Evolutionary conservation across 2,797 vertebrate species (phyloP), one percentile per base, ranked within the genome.

Genomic region (Lepidocolaptes lacrymiger): DNA sequence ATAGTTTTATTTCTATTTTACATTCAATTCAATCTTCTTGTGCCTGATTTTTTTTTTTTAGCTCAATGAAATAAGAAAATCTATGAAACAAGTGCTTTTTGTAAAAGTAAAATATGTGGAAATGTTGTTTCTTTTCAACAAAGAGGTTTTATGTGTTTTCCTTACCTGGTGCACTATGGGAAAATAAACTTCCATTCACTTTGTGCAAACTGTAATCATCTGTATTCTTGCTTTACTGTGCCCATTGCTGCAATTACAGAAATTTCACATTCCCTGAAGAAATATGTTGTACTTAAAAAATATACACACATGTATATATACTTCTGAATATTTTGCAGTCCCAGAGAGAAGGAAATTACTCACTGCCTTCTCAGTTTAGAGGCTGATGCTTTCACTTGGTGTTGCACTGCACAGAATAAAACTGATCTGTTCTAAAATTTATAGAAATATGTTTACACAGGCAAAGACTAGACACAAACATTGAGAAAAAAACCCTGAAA

Each of bases 131-230:
- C 68, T 82, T 84, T 90, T 84, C 12, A 11, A 94, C 69, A 81
- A 82, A 93, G 83, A 83, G 32, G 39, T 74, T 86, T 88, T 91
- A 48, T 86, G 61, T 58, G 27, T 74, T 93, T 90, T 77, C 43
- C 64, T 78, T 90, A 85, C 76, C 74, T 83, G 67, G 69, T 52
- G 41, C 10, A 39, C 59, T 54, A 49, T 5, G 52, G 41, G 39
- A 46, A 93, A 96, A 85, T 41, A 95, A 93, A 85, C 68, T 90
- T 80, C 49, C 36, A 90, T 86, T 87, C 36, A 88, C 56, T 71
- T 58, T 55, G 43, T 62, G 83, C 41, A 91, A 92, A 88, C 32
- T 73, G 76, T 68, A 92, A 56, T 86, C 4, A 58, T 86, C 44
- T 84, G 46, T 85, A 66, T 21, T 41, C 69, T 71, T 72, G 54